These are phyloP conservation scores for Oxyruncus cristatus DNA, from an alignment of 2,113 vertebrate species.

Conservation along the genomic window DNA sequence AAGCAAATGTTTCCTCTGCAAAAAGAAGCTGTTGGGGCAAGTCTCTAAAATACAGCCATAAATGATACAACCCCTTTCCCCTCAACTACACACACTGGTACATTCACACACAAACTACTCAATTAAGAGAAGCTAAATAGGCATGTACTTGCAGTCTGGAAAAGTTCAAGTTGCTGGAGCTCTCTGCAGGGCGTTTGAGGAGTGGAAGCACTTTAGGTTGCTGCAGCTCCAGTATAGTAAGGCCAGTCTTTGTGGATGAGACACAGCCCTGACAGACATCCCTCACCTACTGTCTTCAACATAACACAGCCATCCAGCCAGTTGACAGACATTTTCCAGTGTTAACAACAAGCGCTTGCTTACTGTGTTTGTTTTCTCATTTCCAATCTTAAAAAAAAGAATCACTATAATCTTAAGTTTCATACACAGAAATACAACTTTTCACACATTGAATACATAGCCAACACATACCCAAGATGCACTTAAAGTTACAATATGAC, in stretches of 20 bases:
- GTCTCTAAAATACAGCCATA: not conserved
- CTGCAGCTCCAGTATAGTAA: not conserved
- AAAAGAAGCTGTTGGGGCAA: not conserved
- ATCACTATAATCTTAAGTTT: not conserved
- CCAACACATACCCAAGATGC: not conserved
- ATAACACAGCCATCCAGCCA: not conserved
- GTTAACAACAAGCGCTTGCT: not conserved
- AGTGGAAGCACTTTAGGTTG: not conserved
- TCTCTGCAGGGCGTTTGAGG: not conserved
- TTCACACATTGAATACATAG: not conserved
- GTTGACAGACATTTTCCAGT: not conserved
- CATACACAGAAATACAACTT: not conserved
- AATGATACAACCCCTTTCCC: not conserved
- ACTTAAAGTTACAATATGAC: not conserved
- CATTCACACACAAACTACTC: not conserved
- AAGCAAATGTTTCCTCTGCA: not conserved
- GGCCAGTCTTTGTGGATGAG: not conserved
- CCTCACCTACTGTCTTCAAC: not conserved
- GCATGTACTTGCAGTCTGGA: not conserved
- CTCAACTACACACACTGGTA: not conserved
- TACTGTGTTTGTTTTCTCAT: not conserved
- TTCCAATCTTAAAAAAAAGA: not conserved
- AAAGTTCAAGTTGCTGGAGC: not conserved
- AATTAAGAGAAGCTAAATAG: not conserved
- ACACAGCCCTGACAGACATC: not conserved